These are phyloP conservation scores for Cecidostiba fungosa DNA, from an alignment of 2,888 invertebrate genomes.

Conservation along the genomic window DNA sequence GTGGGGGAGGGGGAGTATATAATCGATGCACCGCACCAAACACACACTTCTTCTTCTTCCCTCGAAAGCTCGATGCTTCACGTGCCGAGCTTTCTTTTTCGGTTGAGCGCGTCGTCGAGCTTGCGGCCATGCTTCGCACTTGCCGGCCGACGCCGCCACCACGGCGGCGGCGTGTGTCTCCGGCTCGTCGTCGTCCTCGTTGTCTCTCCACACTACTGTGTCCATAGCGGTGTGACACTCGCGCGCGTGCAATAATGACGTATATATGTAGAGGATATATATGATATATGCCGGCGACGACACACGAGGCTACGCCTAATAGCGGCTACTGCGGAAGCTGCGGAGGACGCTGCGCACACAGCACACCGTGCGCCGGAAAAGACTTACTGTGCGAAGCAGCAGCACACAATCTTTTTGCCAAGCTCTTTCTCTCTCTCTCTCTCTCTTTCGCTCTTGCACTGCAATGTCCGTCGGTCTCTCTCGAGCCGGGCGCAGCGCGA, in stretches of 20 bases:
- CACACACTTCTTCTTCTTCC: neutral
- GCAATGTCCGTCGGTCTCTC: neutral
- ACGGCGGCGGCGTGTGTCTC: neutral
- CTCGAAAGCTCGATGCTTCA: neutral
- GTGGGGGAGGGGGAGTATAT: no score
- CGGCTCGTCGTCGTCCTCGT: neutral
- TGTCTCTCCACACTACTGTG: neutral
- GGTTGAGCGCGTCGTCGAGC: slow-evolving; percentile 2
- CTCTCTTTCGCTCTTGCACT: slow-evolving; percentile 26
- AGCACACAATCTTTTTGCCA: slow-evolving; percentile 16
- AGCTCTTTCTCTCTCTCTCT: neutral
- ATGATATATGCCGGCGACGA: slow-evolving; percentile 21
- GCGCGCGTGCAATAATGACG: no score
- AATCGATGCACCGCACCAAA: neutral
- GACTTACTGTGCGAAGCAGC: slow-evolving; percentile 17
- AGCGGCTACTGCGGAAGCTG: slow-evolving; percentile 16
- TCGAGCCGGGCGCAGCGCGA: slow-evolving; percentile 13
- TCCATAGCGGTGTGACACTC: neutral
- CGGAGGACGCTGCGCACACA: slow-evolving; percentile 2
- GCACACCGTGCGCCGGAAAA: slow-evolving; percentile 22
- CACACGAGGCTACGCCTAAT: slow-evolving; percentile 59
- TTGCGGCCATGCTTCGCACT: slow-evolving; percentile 31
- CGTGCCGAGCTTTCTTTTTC: neutral
- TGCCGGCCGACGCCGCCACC: neutral
- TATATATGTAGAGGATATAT: neutral